Evolutionary conservation across 1,140 invertebrate species (phyloP).

Genomic region (Bombus fervidus): DNA sequence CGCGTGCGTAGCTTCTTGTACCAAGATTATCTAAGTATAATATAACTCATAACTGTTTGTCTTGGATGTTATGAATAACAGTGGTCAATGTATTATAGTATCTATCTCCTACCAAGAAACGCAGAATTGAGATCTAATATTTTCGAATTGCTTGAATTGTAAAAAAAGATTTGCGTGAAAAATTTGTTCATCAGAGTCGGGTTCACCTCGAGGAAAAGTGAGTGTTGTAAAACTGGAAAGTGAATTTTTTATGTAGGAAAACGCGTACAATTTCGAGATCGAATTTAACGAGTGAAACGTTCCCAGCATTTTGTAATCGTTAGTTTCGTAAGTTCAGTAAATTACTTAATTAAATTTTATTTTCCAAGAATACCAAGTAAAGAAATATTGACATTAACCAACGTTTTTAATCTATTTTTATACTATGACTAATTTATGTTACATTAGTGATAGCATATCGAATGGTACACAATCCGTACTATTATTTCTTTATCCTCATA

Average conservation of each 20-base stretch:
- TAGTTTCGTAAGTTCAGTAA: background rate
- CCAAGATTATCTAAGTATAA: background rate
- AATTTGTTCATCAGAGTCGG: too few relatives aligned
- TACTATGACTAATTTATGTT: background rate
- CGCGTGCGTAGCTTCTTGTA: background rate
- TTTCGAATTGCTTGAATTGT: too few relatives aligned
- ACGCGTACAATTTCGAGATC: background rate
- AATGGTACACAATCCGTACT: background rate
- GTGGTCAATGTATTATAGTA: background rate
- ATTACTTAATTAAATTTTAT: background rate
- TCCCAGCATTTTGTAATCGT: background rate
- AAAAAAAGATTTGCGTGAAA: too few relatives aligned
- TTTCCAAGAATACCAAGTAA: background rate
- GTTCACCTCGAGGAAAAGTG: background rate
- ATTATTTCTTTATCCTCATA: background rate
- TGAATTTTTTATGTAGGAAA: constrained; percentile 20
- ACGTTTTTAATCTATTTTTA: too few relatives aligned
- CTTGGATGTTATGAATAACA: background rate
- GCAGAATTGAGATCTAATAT: background rate
- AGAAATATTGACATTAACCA: background rate
- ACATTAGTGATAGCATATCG: background rate
- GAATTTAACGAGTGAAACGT: background rate
- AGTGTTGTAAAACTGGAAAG: constrained; percentile 8
- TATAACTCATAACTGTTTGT: background rate
- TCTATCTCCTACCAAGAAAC: too few relatives aligned